Conservation (phyloP, 2,888 invertebrate species). For the Synergus japonicus region DNA sequence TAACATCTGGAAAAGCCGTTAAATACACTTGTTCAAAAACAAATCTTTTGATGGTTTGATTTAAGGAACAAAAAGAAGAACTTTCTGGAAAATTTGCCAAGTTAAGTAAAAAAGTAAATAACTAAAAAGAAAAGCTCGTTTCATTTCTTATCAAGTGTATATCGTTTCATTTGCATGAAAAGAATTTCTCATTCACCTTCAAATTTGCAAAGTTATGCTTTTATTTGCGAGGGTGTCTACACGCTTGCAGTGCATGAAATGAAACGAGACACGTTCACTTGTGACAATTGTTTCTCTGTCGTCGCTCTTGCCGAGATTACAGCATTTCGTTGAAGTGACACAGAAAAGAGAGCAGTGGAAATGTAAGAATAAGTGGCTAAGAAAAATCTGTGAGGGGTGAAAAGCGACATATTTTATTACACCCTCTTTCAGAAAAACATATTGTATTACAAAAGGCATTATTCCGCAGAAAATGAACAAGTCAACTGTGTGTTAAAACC, state of each 20-base stretch:
- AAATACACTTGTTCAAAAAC: not conserved
- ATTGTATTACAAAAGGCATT: not conserved
- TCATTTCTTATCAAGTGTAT: not conserved
- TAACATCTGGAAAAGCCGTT: not conserved
- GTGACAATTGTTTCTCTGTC: slow-evolving; percentile 2
- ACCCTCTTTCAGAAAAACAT: not conserved
- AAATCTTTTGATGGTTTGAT: too few species aligned
- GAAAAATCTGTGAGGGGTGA: not conserved
- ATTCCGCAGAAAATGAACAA: not conserved
- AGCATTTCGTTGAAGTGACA: slow-evolving; percentile 7
- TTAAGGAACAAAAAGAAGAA: not conserved
- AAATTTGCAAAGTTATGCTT: not conserved
- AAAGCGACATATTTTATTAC: not conserved
- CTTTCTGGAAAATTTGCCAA: not conserved
- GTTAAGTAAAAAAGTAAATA: not conserved
- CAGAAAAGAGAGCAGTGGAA: not conserved
- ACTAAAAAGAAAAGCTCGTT: not conserved
- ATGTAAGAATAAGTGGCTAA: not conserved
- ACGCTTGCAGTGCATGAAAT: not conserved
- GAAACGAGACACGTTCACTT: not conserved
- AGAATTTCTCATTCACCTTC: not conserved
- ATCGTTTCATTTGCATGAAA: not conserved
- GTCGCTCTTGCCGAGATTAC: slow-evolving; percentile 1
- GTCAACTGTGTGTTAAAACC: not conserved
- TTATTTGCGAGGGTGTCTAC: not conserved